Conservation (phyloP, 2,113 vertebrate species). For the Macaca fascicularis region DNA sequence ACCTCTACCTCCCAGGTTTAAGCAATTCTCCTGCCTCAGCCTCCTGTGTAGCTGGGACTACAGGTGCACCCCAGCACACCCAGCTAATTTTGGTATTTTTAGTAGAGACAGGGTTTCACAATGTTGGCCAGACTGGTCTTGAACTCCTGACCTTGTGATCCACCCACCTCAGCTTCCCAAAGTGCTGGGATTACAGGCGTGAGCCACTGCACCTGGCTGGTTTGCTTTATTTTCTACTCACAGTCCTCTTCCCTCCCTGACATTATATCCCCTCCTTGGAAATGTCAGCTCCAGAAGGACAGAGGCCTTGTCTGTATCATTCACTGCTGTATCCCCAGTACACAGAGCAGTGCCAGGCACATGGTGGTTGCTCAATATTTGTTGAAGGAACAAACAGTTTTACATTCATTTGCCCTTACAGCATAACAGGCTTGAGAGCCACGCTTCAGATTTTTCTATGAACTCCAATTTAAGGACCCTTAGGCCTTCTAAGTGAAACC, state of each 20-base stretch:
- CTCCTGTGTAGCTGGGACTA: too few relatives aligned
- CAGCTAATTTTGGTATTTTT: too few relatives aligned
- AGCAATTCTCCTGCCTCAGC: too few relatives aligned
- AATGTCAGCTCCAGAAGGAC: not conserved
- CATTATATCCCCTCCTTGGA: fast-evolving
- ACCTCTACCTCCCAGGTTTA: too few relatives aligned
- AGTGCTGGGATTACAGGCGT: too few relatives aligned
- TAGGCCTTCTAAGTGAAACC: not conserved
- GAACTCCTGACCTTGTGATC: too few relatives aligned
- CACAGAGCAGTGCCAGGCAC: not conserved
- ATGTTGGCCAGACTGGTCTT: too few relatives aligned
- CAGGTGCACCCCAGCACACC: too few relatives aligned
- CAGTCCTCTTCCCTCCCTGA: too few relatives aligned
- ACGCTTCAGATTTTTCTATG: not conserved
- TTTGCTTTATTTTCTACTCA: not conserved
- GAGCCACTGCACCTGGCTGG: too few relatives aligned
- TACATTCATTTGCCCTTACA: not conserved
- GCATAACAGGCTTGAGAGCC: not conserved
- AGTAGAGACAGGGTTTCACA: too few relatives aligned
- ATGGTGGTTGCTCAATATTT: not conserved
- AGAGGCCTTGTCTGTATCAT: fast-evolving
- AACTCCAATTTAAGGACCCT: not conserved
- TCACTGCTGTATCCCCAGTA: not conserved
- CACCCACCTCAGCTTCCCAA: too few relatives aligned
- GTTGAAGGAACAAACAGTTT: not conserved